Percentiles rank a stretch among this genome's conserved stretches.
phyloP scores from a whole-genome alignment of 2,888 invertebrate genomes.

The Aphidius colemani region DNA sequence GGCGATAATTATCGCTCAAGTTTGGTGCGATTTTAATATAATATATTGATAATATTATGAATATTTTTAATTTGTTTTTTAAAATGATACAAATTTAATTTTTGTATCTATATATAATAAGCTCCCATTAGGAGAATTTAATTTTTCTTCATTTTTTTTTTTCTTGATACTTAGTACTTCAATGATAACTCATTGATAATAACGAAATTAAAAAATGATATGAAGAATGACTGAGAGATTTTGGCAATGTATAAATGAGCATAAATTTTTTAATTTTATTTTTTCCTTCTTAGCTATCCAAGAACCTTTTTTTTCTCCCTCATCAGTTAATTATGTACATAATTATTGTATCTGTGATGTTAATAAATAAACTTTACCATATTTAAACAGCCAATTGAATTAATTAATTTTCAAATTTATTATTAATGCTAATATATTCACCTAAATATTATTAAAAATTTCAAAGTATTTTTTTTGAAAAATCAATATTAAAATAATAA shows the following conservation, averaged over 20 bases:
- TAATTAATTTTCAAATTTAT: neutral
- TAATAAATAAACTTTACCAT: slow-evolving; percentile 58
- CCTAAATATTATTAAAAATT: too few species aligned
- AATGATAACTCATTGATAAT: slow-evolving; percentile 41
- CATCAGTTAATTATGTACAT: slow-evolving; percentile 53
- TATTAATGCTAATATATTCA: too few species aligned
- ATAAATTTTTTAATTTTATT: slow-evolving; percentile 1
- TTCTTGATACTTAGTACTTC: slow-evolving; percentile 51
- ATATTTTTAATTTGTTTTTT: slow-evolving; percentile 31
- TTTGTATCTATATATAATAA: slow-evolving; percentile 30
- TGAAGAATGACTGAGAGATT: slow-evolving; percentile 16
- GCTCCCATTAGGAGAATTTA: slow-evolving; percentile 41
- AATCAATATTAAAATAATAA: too few species aligned
- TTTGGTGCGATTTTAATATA: slow-evolving; percentile 2
- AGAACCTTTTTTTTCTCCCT: slow-evolving; percentile 25
- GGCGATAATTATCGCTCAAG: neutral
- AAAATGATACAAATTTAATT: slow-evolving; percentile 35
- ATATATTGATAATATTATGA: neutral
- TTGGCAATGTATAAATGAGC: slow-evolving; percentile 3
- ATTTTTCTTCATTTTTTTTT: slow-evolving; percentile 5
- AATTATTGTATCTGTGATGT: slow-evolving; percentile 59
- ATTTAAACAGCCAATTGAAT: slow-evolving; percentile 43
- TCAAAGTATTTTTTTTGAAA: too few species aligned
- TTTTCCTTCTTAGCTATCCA: slow-evolving; percentile 1
- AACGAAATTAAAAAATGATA: slow-evolving; percentile 33